Conservation (phyloP, 1,140 invertebrate genomes). For the Rhyzopertha dominica region DNA sequence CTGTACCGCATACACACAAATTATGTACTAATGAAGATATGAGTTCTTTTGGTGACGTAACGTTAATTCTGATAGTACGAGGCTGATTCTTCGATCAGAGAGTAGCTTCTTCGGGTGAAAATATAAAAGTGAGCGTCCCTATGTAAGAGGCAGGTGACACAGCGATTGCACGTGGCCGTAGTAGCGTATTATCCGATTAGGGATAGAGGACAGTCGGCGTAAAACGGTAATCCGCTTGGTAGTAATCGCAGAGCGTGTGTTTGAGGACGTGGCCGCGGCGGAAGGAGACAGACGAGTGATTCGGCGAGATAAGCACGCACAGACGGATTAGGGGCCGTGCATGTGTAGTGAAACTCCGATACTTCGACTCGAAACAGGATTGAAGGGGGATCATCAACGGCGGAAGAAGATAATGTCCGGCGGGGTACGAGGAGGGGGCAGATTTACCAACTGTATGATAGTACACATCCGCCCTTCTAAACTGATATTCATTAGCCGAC, state of each 20-base stretch:
- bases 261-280: conserved; percentile 8
- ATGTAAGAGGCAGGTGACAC: no score
- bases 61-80: no score
- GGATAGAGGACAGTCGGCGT: conserved; percentile 16
- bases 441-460: conserved; percentile 20
- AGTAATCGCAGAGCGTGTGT: conserved; percentile 10
- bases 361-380: conserved; percentile 21
- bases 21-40: no score
- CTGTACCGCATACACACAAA: no score
- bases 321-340: conserved; percentile 27
- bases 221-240: no score
- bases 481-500: conserved; percentile 20
- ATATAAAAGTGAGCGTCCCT: no score
- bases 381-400: conserved; percentile 27
- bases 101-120: no score
- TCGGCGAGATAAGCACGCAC: conserved; percentile 32
- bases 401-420: conserved; percentile 28
- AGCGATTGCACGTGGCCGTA: neutral
- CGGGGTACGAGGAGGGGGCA: conserved; percentile 11
- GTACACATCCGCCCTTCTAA: conserved; percentile 18
- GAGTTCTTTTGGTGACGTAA: no score
- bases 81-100: no score
- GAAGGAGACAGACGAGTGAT: conserved; percentile 35
- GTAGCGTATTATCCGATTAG: conserved; percentile 19
- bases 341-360: conserved; percentile 15